Conservation (phyloP, 2,113 vertebrate species). For the Leucosticte australis region DNA sequence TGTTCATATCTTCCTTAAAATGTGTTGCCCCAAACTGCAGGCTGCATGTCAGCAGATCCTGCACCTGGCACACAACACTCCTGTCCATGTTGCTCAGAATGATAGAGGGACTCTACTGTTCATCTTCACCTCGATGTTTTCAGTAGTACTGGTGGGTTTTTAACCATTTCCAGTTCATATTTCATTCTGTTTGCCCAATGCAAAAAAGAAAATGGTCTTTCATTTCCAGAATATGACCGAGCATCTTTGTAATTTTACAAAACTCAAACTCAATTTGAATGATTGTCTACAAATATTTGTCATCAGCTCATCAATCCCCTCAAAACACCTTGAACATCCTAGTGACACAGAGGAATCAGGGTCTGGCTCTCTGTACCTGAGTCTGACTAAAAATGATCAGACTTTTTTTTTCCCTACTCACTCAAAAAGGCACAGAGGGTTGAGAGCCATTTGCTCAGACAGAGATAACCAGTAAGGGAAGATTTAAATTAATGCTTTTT, state of each 20-base stretch:
- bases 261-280: not conserved
- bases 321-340: not conserved
- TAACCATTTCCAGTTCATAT: not conserved
- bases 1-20: not conserved
- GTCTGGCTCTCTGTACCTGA: not conserved
- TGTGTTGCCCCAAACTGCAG: accelerated
- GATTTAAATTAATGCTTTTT: not conserved
- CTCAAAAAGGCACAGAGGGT: not conserved
- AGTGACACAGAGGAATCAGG: not conserved
- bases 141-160: not conserved
- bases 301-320: not conserved
- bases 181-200: not conserved
- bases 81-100: not conserved
- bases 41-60: not conserved
- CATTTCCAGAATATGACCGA: not conserved
- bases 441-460: not conserved
- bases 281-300: not conserved
- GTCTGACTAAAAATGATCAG: not conserved
- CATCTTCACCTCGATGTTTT: not conserved
- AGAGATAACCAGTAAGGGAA: not conserved
- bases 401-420: not conserved
- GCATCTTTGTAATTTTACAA: not conserved
- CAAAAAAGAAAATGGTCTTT: not conserved
- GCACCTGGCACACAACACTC: not conserved
- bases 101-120: not conserved